Evolutionary conservation across 2,888 invertebrate species (phyloP).

Genomic region (Pherbina coryleti): DNA sequence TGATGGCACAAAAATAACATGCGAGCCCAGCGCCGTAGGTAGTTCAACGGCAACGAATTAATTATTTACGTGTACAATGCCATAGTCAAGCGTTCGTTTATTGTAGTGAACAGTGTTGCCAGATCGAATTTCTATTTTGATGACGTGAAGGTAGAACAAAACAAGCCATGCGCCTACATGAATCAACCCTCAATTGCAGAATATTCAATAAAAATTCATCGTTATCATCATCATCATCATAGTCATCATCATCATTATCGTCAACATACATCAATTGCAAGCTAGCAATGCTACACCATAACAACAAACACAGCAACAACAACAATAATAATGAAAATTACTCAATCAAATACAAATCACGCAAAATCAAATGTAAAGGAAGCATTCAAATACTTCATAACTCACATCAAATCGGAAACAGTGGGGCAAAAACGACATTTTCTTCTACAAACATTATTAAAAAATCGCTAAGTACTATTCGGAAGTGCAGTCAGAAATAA

Average conservation of each 20-base stretch:
- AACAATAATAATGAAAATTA: conserved; percentile 16
- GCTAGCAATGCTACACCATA: background rate
- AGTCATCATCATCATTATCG: background rate
- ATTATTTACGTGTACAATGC: conserved; percentile 29
- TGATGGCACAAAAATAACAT: conserved; percentile 29
- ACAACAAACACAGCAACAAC: background rate
- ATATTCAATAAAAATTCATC: conserved; percentile 21
- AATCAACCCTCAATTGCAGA: background rate
- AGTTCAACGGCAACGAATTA: conserved; percentile 24
- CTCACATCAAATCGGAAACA: conserved; percentile 9
- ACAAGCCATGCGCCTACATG: background rate
- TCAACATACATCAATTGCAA: conserved; percentile 6
- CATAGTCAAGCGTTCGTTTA: background rate
- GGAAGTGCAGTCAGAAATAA: no score
- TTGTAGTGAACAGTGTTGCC: conserved; percentile 10
- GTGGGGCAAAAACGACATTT: conserved; percentile 33
- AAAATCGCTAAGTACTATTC: no score
- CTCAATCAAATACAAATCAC: conserved; percentile 33
- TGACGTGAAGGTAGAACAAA: background rate
- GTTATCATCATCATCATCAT: conserved; percentile 11
- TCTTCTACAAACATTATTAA: no score
- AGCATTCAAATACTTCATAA: conserved; percentile 23
- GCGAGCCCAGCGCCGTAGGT: conserved; percentile 13
- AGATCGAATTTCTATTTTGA: conserved; percentile 27
- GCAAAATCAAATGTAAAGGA: conserved; percentile 8